Base-by-base conservation (phyloP, 1,140 invertebrate genomes). In the Sycophaga agraensis region DNA sequence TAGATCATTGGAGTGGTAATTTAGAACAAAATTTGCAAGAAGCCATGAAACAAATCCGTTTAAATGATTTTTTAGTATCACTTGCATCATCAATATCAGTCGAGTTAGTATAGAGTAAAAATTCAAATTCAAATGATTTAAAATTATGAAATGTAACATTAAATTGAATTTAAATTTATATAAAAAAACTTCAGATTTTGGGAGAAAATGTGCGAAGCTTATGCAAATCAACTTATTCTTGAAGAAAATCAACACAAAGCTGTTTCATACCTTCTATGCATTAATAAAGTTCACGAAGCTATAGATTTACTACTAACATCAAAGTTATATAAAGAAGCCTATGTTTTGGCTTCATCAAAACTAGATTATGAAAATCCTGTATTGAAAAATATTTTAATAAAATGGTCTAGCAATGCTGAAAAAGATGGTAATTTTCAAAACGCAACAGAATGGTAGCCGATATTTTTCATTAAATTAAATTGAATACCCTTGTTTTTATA, bases 201-300 rank as follows among this genome's bases (percentile, higher is more conserved):
- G 85, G 73, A 77, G 63, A 79, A 82, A 65, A 82, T 84, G 46
- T 88, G 87, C 71, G 78, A 82, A 64, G 77, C 80, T 37, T 90
- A 89, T 68, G 85, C 88, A 0, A 69, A 79, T 21, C 88, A 90
- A 73, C 73, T 91, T 34, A 70, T 82, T 48, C 74, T 78, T 9
- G 79, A 84, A 42, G 74, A 78, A 19, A 74, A 84, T 63, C 69
- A 72, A 19, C 63, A 73, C 16, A 87, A 88, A 72, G 86, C 87
- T 28, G 84, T 81, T 0, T 82, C 83, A 9, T 89, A 88, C 71
- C 77, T 85, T 26, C 68, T 90, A 40, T 82, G 79, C 14, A 82
- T 83, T 65, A 84, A 88, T 65, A 85, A 88, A 71, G 80, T 86
- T 34, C 72, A 83, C 45, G 80, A 86, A 66, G 87, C 88, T 3